Base-by-base conservation (phyloP, 2,888 invertebrate species). In the Litoditis marina region DNA sequence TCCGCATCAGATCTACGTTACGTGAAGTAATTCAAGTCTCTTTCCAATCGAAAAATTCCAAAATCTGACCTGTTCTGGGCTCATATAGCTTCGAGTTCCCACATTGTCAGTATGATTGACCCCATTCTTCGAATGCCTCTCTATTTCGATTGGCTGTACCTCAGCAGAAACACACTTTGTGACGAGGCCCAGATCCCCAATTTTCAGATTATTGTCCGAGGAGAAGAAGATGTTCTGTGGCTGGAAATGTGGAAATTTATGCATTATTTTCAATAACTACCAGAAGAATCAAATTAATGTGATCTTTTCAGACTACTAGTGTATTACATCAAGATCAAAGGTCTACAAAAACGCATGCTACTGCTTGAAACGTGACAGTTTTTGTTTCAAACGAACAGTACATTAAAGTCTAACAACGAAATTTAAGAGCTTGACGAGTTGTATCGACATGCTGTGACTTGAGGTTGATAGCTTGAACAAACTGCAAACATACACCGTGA, bases 151-250 rank as follows among this genome's bases (percentile, higher is more conserved):
- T 16, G 25, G 25, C 8, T 19, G 13, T 16, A 63, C 49, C n/a
- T 42, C 34, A 44, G 53, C 19, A 30, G 64, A 66, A 25, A 55
- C 56, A 31, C 55, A 63, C 39, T 61, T 69, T 31, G 95, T 94
- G 13, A 92, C 96, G n/a, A 98, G 88, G 0, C 96, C 96, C 85
- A 98, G 96, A 86, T 98, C 96, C 0, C 96, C 96, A 60, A 98
- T 91, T 87, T 96, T 96, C 8, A 96, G 89, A 79, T 88, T 88
- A 1, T 91, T 91, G 84, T 94, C 92, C 71, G 89, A 87, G 0
- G 93, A 91, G 84, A 96, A 95, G 85, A 96, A 92, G 77, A 92
- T 92, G 83, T 92, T 92, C 67, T 91, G 91, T 0, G 92, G 92
- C 88, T 89, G 82, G 71, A 86, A 85, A 67, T 53, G 51, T 36